Percentiles rank a stretch among this genome's conserved stretches.
These are phyloP conservation scores for Formica exsecta DNA, from an alignment of 1,140 invertebrate species.

Conservation along the genomic window DNA sequence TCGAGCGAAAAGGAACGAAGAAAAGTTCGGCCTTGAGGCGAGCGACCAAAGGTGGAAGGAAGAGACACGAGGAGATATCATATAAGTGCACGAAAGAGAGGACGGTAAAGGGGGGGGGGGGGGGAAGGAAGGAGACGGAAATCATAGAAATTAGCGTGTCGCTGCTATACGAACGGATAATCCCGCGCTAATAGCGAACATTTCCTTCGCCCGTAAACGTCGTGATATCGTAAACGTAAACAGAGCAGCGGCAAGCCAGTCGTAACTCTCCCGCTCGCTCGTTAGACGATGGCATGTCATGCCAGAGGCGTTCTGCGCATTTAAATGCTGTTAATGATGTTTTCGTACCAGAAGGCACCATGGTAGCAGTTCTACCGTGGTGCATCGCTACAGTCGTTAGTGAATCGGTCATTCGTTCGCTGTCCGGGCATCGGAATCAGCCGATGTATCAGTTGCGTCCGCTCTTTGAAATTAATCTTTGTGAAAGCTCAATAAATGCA, in stretches of 20 bases:
- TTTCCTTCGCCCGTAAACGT: constrained; percentile 78
- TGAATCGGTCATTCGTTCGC: constrained; percentile 33
- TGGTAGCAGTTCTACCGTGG: background rate
- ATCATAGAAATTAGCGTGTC: constrained; percentile 77
- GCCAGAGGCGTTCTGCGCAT: constrained; percentile 70
- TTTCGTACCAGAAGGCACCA: constrained; percentile 71
- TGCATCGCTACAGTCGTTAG: constrained; percentile 33
- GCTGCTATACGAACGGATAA: constrained; percentile 74
- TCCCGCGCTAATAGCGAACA: constrained; percentile 77
- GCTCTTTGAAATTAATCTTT: constrained; percentile 22
- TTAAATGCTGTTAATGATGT: constrained; percentile 80
- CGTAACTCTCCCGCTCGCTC: constrained; percentile 79
- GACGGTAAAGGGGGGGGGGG: background rate
- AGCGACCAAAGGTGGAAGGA: constrained; percentile 58
- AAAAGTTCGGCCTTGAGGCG: constrained; percentile 63
- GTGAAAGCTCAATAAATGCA: background rate
- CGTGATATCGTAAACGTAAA: constrained; percentile 79
- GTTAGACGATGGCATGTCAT: constrained; percentile 77
- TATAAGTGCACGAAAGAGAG: constrained; percentile 50
- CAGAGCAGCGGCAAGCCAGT: constrained; percentile 70
- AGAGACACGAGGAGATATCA: constrained; percentile 55
- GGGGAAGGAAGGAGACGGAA: constrained; percentile 49
- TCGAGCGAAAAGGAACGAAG: constrained; percentile 46
- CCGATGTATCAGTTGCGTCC: constrained; percentile 4
- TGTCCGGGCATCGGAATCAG: background rate